Conservation (phyloP, 2,113 vertebrate genomes). For the Origma solitaria region DNA sequence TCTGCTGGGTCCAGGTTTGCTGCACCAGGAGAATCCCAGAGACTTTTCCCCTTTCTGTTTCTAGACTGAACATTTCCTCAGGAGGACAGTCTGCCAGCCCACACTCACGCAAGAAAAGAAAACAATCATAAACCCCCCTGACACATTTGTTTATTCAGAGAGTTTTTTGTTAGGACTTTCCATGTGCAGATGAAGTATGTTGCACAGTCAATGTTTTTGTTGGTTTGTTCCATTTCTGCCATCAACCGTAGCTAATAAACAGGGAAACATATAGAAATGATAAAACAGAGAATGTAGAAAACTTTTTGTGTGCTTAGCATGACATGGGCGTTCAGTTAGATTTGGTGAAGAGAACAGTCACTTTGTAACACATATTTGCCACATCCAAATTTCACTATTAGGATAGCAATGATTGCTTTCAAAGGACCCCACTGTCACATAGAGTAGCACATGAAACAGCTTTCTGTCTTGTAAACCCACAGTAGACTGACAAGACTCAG, state of each 20-base stretch:
- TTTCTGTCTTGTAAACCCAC: neutral
- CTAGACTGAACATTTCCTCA: neutral
- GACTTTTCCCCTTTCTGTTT: neutral
- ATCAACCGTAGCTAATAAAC: neutral
- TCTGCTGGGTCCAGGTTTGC: neutral
- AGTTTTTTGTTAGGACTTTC: neutral
- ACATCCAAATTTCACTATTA: neutral
- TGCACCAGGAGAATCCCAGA: neutral
- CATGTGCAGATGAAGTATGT: neutral
- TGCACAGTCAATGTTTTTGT: neutral
- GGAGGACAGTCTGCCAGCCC: neutral
- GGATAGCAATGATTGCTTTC: neutral
- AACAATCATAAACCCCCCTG: fast-evolving
- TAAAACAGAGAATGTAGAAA: neutral
- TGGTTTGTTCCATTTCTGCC: neutral
- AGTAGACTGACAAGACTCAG: neutral
- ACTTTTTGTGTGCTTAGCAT: neutral
- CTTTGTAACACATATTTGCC: neutral
- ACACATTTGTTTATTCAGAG: neutral
- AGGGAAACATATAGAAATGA: neutral
- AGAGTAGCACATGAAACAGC: neutral
- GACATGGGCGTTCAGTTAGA: neutral
- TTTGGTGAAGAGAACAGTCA: neutral
- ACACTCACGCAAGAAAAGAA: neutral
- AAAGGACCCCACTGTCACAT: neutral